phyloP scores from a whole-genome alignment of 1,140 invertebrate genomes.

The Neodiprion virginianus region DNA sequence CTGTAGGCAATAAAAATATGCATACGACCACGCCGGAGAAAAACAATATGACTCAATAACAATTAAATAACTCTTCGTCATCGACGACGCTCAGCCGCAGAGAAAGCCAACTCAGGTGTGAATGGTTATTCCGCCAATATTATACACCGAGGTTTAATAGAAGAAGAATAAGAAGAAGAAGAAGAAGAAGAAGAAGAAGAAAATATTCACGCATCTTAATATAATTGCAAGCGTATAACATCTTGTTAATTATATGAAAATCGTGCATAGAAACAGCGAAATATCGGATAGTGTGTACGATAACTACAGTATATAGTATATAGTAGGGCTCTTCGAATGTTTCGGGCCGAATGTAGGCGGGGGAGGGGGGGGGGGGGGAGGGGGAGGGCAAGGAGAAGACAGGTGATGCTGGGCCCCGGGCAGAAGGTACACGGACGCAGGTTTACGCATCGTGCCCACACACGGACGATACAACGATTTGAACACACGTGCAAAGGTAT shows the following conservation, averaged over 20 bases:
- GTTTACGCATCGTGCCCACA: constrained; percentile 43
- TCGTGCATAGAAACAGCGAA: too few species aligned
- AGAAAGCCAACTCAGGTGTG: too few species aligned
- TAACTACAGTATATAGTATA: not conserved
- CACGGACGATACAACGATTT: constrained; percentile 17
- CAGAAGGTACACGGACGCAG: constrained; percentile 23
- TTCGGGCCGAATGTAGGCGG: not conserved
- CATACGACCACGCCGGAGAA: not conserved
- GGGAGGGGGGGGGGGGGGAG: constrained; percentile 11
- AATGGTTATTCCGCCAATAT: not conserved
- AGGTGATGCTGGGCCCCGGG: constrained; percentile 55
- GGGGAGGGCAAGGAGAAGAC: constrained; percentile 46
- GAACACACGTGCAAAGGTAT: constrained; percentile 47
- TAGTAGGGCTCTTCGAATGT: not conserved
- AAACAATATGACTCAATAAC: too few species aligned
- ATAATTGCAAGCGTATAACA: too few species aligned
- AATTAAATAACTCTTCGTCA: too few species aligned
- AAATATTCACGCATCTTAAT: not conserved
- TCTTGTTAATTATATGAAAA: too few species aligned
- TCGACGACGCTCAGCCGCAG: too few species aligned
- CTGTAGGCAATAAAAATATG: not conserved
- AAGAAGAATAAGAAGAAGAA: not conserved
- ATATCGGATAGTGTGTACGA: too few species aligned
- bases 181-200: not conserved
- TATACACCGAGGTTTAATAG: not conserved